Percentiles rank a stretch among this genome's conserved stretches.
phyloP scores from a whole-genome alignment of 2,113 vertebrate genomes.

The Caranx ignobilis region DNA sequence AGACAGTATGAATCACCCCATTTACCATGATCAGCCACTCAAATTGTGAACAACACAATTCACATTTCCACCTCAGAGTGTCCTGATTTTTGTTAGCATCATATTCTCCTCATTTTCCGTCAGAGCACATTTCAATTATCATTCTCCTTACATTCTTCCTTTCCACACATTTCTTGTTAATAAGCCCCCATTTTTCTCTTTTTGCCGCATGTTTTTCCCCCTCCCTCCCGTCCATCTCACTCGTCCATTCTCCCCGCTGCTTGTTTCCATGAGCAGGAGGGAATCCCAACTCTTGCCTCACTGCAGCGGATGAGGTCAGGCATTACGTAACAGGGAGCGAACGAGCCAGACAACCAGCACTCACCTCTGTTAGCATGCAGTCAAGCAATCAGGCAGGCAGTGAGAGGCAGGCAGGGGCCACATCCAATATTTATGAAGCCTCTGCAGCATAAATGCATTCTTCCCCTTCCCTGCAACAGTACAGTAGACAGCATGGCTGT shows the following conservation, averaged over 20 bases:
- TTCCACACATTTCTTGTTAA: background rate
- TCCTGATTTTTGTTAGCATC: conserved; percentile 3
- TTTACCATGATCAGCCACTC: conserved; percentile 30
- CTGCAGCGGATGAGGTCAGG: conserved; percentile 75
- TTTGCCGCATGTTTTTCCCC: conserved; percentile 19
- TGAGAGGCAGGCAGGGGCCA: conserved; percentile 38
- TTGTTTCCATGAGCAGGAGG: conserved; percentile 67
- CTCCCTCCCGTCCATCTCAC: background rate
- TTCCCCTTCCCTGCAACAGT: conserved; percentile 33
- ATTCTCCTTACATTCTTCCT: background rate
- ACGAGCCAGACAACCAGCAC: conserved; percentile 59
- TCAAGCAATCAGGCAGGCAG: conserved; percentile 49
- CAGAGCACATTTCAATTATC: background rate
- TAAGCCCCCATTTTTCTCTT: conserved; percentile 21
- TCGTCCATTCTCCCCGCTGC: conserved; percentile 8
- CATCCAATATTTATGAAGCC: conserved; percentile 80
- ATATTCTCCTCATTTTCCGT: background rate
- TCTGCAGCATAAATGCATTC: conserved; percentile 73
- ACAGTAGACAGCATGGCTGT: conserved; percentile 17
- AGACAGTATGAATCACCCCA: conserved; percentile 26
- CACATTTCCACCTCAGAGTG: background rate
- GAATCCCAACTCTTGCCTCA: conserved; percentile 82
- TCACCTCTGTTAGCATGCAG: conserved; percentile 67
- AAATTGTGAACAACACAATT: conserved; percentile 2
- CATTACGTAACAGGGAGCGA: conserved; percentile 76